Percentiles rank a stretch among this genome's conserved stretches.
These are phyloP conservation scores for Cichladusa arquata DNA, from an alignment of 2,113 vertebrate genomes.

Conservation along the genomic window DNA sequence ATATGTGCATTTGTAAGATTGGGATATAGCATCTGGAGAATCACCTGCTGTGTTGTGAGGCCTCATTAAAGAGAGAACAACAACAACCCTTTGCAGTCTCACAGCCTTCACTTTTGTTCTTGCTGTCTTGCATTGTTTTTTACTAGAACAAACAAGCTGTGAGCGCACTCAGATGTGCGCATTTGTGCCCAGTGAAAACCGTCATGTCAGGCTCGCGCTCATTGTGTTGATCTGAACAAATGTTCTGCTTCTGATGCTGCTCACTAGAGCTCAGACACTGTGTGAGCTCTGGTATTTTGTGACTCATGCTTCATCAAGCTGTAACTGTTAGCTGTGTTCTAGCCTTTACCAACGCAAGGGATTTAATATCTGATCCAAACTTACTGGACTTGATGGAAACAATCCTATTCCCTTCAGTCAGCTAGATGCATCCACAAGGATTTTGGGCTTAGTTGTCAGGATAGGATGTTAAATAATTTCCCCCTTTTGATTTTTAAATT, in stretches of 20 bases:
- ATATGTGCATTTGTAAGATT: not conserved
- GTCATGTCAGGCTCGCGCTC: not conserved
- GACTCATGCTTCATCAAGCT: constrained; percentile 26
- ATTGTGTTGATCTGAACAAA: constrained; percentile 5
- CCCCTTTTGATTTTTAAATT: not conserved
- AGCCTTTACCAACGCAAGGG: not conserved
- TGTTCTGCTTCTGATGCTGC: constrained; percentile 14
- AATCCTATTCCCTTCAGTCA: not conserved
- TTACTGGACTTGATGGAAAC: not conserved
- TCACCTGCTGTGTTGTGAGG: not conserved
- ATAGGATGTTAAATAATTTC: not conserved
- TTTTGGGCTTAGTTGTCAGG: not conserved
- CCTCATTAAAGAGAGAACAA: not conserved
- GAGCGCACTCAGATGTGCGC: not conserved
- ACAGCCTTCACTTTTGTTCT: not conserved
- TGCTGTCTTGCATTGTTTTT: not conserved
- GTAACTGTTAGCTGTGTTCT: not conserved
- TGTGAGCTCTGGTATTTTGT: constrained; percentile 7
- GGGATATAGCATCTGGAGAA: not conserved
- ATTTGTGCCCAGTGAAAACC: not conserved
- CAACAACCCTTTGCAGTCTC: not conserved
- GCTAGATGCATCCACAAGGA: not conserved
- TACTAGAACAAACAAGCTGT: not conserved
- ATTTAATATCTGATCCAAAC: not conserved
- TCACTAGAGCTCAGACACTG: not conserved